Evolutionary conservation across 2,888 invertebrate genomes (phyloP).

Genomic region (Andrena fulva): DNA sequence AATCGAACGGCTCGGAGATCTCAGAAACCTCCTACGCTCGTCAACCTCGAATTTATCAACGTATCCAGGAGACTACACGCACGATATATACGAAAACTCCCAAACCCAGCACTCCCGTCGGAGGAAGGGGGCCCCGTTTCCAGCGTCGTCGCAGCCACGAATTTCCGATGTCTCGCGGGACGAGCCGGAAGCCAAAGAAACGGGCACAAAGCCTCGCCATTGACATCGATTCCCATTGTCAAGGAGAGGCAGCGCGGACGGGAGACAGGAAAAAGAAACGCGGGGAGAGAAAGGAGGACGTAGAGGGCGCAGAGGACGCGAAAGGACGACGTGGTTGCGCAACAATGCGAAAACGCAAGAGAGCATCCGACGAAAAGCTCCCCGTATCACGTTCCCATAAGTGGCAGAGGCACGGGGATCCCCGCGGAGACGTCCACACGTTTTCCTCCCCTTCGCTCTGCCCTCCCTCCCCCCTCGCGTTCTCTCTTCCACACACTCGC

Average conservation of each 20-base stretch:
- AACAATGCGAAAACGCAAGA: conserved; percentile 80
- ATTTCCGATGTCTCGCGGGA: conserved; percentile 32
- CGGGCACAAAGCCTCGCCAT: conserved; percentile 52
- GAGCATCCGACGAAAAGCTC: conserved; percentile 77
- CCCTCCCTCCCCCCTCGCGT: not conserved
- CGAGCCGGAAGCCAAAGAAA: conserved; percentile 35
- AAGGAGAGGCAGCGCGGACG: conserved; percentile 22
- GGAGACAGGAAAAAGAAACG: conserved; percentile 13
- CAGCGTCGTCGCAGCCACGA: not conserved
- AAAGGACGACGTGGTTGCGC: conserved; percentile 73
- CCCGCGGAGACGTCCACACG: conserved; percentile 71
- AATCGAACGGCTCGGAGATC: too few relatives aligned
- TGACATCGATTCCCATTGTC: conserved; percentile 75
- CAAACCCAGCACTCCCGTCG: too few relatives aligned
- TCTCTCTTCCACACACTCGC: not conserved
- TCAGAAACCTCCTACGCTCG: too few relatives aligned
- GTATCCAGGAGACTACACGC: too few relatives aligned
- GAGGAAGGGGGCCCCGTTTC: too few relatives aligned
- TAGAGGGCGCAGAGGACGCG: conserved; percentile 37
- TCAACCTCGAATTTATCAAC: too few relatives aligned
- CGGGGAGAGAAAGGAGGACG: not conserved
- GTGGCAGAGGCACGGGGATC: conserved; percentile 71
- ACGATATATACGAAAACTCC: too few relatives aligned
- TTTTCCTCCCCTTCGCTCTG: conserved; percentile 31
- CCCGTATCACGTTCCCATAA: conserved; percentile 79